These are phyloP conservation scores for Chinchilla lanigera DNA, from an alignment of 2,113 vertebrate genomes.

Conservation along the genomic window DNA sequence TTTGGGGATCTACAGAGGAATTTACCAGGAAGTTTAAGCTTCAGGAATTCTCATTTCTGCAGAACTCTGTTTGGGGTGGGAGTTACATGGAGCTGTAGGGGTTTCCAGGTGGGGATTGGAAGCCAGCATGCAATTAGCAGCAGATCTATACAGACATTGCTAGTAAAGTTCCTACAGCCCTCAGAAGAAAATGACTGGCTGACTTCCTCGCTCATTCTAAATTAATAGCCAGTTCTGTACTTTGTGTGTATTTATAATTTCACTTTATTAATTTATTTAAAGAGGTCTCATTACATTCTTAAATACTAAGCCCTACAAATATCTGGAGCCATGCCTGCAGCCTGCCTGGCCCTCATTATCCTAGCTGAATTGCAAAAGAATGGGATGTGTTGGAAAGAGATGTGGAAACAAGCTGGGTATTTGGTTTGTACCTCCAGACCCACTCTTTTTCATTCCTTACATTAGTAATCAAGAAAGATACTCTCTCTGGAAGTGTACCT, in stretches of 20 bases:
- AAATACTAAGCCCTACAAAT: neutral
- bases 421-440: neutral
- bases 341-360: neutral
- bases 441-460: neutral
- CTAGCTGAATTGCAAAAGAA: neutral
- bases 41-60: neutral
- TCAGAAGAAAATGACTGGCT: neutral
- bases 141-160: neutral
- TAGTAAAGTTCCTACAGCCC: neutral
- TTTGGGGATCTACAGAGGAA: neutral
- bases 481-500: neutral
- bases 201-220: slow-evolving; percentile 9
- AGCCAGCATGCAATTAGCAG: neutral
- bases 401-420: neutral
- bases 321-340: neutral
- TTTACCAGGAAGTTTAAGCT: neutral
- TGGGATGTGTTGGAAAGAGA: neutral
- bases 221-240: neutral
- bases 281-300: neutral
- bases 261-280: neutral
- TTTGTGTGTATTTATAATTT: slow-evolving; percentile 4
- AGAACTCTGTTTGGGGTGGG: neutral
- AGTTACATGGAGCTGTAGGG: neutral
- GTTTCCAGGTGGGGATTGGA: neutral
- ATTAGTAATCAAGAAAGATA: neutral